phyloP scores from a whole-genome alignment of 1,140 invertebrate species.

The Sycophila sp. region DNA sequence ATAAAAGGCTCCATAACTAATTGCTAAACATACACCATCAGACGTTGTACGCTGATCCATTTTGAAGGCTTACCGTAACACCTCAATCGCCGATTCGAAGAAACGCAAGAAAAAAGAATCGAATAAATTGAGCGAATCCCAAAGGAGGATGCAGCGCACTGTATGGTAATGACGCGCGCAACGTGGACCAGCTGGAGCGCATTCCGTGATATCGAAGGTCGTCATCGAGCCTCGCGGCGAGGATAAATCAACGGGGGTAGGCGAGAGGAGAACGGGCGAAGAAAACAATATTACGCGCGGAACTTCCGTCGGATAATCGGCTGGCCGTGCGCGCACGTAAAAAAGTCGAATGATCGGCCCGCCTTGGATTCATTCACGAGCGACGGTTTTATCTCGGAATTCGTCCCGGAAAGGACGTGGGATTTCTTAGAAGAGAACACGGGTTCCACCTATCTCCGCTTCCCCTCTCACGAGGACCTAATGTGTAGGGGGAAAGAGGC shows the following conservation, averaged over 20 bases:
- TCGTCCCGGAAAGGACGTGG: constrained; percentile 66
- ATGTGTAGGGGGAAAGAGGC: not conserved
- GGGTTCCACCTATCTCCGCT: not conserved
- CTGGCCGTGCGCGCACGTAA: not conserved
- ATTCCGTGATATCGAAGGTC: constrained; percentile 17
- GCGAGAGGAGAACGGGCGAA: not conserved
- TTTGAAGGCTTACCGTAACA: too few species aligned
- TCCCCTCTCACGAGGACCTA: too few species aligned
- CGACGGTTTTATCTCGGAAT: constrained; percentile 62
- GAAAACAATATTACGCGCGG: constrained; percentile 36
- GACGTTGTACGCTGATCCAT: not conserved
- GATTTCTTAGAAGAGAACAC: constrained; percentile 63
- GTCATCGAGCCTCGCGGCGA: constrained; percentile 26
- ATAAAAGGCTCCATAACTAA: too few species aligned
- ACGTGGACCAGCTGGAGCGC: not conserved
- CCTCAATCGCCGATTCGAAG: too few species aligned
- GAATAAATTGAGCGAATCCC: not conserved
- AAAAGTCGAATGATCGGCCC: not conserved
- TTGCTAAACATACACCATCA: too few species aligned
- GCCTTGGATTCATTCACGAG: constrained; percentile 66
- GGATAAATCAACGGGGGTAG: constrained; percentile 23
- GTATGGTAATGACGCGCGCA: not conserved
- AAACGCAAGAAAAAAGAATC: not conserved
- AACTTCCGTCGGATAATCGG: constrained; percentile 39
- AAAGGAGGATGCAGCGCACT: not conserved